These are phyloP conservation scores for Oxygymnocypris stewartii DNA, from an alignment of 2,113 vertebrate species.

Conservation along the genomic window DNA sequence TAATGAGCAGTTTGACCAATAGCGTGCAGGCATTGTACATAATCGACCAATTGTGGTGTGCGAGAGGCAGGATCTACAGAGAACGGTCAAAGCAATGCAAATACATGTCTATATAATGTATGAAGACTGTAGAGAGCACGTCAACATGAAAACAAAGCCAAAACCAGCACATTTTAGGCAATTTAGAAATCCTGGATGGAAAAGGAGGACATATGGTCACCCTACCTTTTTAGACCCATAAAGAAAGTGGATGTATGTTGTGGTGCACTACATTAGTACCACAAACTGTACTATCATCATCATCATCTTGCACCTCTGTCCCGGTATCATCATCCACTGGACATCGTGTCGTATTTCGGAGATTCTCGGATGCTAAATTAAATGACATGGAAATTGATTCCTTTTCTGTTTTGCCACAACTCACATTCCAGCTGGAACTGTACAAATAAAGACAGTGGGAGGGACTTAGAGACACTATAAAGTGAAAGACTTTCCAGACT, in stretches of 20 bases:
- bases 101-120: no score
- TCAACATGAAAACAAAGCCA: not conserved
- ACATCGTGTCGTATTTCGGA: not conserved
- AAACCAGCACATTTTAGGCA: not conserved
- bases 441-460: constrained; percentile 24
- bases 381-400: not conserved
- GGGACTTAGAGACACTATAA: constrained; percentile 6
- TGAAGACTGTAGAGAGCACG: no score
- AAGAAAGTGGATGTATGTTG: constrained; percentile 14
- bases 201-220: not conserved
- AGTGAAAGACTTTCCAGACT: not conserved
- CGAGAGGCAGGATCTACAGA: not conserved
- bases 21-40: not conserved
- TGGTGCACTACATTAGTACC: constrained; percentile 24
- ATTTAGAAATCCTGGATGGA: not conserved
- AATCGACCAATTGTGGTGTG: not conserved
- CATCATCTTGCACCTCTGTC: not conserved
- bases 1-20: not conserved
- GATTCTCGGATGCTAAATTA: not conserved
- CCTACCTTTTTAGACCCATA: not conserved
- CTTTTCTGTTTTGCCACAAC: constrained; percentile 27
- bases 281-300: constrained; percentile 7
- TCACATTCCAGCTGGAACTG: constrained; percentile 35
- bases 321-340: not conserved
- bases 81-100: not conserved